Evolutionary conservation across 92 coral and sea anemone species (phyloP), one percentile per base, ranked within the genome.

Genomic region (Zoanthus sansibaricus): DNA sequence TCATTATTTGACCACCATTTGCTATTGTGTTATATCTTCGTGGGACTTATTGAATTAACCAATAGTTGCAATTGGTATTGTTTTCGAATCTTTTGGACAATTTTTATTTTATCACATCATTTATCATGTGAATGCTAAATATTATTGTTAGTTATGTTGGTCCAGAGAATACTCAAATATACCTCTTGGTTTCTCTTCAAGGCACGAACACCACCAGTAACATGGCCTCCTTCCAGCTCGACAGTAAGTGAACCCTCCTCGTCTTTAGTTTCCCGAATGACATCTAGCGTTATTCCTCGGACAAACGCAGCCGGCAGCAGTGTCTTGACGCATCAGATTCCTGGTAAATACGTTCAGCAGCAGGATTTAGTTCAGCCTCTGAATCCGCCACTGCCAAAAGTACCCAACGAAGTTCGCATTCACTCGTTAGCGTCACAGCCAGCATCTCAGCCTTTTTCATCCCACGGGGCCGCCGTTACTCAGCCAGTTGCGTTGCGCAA

Each of bases 161-260:
- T 58, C 15, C 4, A 58, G 64, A 58, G 3, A 58, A 13, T 12
- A 12, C n/a, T 14, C 64, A 14, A 5, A 1, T 15, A 10, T 77
- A 78, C 71, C 30, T 16, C 9, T 20, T 4, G n/a, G 18, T 62
- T 46, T 1, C 66, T 30, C 18, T 67, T 80, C 6, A 46, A 80
- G 85, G 85, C 85, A 10, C 59, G 45, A 80, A 67, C 75, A 5
- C 75, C 85, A 18, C 59, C 75, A 5, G 44, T 67, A 7, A 66
- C 75, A 80, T 75, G 85, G 4, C 75, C 85, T 46, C 75, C 85
- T 20, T 45, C 85, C 45, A 80, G 58, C 75, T 3, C 58, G 16
- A 62, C 67, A 52, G 20, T 20, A 76, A 52, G 47, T 51, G 82
- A 76, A 12, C 79, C 79, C 44, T 76, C 67, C 11, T 15, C 54